Evolutionary conservation across 2,888 invertebrate species (phyloP), one percentile per base, ranked within the genome.

Genomic region (Phengaris arion): DNA sequence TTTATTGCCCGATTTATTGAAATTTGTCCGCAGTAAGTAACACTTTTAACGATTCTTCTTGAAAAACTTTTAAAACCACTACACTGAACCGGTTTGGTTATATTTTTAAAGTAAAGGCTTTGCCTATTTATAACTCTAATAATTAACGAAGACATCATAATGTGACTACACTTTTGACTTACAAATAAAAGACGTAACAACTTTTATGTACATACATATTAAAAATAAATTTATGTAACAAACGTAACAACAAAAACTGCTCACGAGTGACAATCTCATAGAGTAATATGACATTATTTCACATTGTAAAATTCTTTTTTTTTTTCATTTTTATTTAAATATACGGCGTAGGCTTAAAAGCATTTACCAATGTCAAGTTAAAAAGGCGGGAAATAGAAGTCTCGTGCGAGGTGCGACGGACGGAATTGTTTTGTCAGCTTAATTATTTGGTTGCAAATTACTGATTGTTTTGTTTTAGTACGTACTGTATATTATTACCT

Each of bases 51-150:
- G 79, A 86, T 81, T 82, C 87, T 85, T 79, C 85, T 45, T 75
- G 87, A 83, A 80, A 83, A 83, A 80, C 82, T 84, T 82, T 80
- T 85, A 48, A 80, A 79, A 77, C 84, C 78, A 86, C 81, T 85
- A 85, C 86, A 89, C 84, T 86, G 88, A 64, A 86, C 86, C 82
- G 89, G 88, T 86, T 88, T 88, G 82, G 87, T 85, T 86, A 89
- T 78, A 79, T 82, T 85, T 78, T 83, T 82, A 75, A 89, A 75
- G 79, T 81, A 82, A 80, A 84, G 81, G 82, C 82, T 84, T 82
- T 87, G 88, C 82, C 85, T 88, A 80, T 81, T 84, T 74, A 91
- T 81, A 79, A 85, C 80, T 82, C 88, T 89, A 82, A 84, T 89
- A 82, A 84, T 85, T n/a, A 85, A 80, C 74, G 89, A 82, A 81